Evolutionary conservation across 2,797 vertebrate genomes (phyloP), one percentile per base, ranked within the genome.

Genomic region (Myoxocephalus aenaeus): DNA sequence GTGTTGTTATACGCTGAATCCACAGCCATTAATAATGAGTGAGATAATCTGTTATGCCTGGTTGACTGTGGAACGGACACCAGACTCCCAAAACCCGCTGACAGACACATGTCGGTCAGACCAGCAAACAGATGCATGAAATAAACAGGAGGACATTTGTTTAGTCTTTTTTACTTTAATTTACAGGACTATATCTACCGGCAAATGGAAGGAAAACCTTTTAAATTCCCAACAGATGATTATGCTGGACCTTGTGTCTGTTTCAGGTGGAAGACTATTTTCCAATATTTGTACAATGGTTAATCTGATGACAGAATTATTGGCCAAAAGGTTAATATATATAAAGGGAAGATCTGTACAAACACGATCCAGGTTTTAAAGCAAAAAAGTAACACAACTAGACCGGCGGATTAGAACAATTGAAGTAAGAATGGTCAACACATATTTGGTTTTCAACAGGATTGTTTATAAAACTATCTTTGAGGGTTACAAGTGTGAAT

Each of bases 21-120:
- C 71, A 59, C 59, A 20, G 68, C 42, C 79, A 84, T 89, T 56
- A 87, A 87, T 89, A 82, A 89, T 87, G 70, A 79, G 69, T 75
- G 72, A 86, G 87, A 56, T 62, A 18, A 69, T 53, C 40, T 0
- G 65, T 71, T 72, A 2, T 7, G 53, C 65, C 12, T 71, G 77
- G 46, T 48, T 59, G 75, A 56, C 76, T 34, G 65, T 42, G 85
- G 57, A 85, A 64, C 34, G 0, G 65, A 85, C 74, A 85, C 76
- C 68, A 38, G 54, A 51, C 42, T 73, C 67, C 71, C 29, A 22
- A 2, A 76, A 75, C 20, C 64, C 8, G 3, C 56, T 64, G 73
- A 86, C 44, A 25, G 56, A 80, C 68, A 66, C 67, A 48, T 65
- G 68, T 61, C 22, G 29, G 71, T 75, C 71, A 73, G 34, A 22